Evolutionary conservation across 2,888 invertebrate genomes (phyloP), one percentile per base, ranked within the genome.

Genomic region (Xestia c-nigrum): DNA sequence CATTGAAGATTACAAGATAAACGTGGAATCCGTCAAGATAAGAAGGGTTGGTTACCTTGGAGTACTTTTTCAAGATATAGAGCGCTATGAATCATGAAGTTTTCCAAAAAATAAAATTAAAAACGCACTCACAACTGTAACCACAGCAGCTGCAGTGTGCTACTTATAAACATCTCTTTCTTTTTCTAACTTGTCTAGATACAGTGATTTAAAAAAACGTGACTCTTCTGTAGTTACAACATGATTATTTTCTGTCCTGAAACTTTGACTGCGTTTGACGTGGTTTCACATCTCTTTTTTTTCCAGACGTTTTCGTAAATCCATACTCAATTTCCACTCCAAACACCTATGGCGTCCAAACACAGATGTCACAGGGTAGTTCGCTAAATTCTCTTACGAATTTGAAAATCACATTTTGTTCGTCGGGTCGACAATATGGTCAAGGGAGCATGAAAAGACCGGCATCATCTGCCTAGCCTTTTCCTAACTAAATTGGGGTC

Each of bases 11-110:
- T 91, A 91, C 89, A 88, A 91, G 91, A 93, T 93, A 92, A 91
- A 90, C 85, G 85, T 84, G 85, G 85, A 91, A 93, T 93, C 91
- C 93, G 90, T 94, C 92, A 92, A 92, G 91, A 88, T 92, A 91
- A 88, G 86, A 89, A 90, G 88, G 90, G 90, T 90, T 14, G 9
- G 12, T 0, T 0, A 40, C n/a, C 46, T 52, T 19, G 1, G 6
- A 57, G 82, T 76, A 47, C 3, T 5, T 19, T 85, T 68, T 38
- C 0, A 31, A 6, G 31, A 5, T n/a, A 59, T 52, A 63, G 61
- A 85, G 71, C 81, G 75, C 71, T 19, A 0, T 31, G 12, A 2
- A 50, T 31, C 16, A 6, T n/a, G 1, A 50, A 31, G 12, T 46
- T 5, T 1, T 14, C 12, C 12, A 69, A 38, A 7, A 47, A 19